Base-by-base conservation (phyloP, 1,140 invertebrate species). In the Dreissena rostriformis region DNA sequence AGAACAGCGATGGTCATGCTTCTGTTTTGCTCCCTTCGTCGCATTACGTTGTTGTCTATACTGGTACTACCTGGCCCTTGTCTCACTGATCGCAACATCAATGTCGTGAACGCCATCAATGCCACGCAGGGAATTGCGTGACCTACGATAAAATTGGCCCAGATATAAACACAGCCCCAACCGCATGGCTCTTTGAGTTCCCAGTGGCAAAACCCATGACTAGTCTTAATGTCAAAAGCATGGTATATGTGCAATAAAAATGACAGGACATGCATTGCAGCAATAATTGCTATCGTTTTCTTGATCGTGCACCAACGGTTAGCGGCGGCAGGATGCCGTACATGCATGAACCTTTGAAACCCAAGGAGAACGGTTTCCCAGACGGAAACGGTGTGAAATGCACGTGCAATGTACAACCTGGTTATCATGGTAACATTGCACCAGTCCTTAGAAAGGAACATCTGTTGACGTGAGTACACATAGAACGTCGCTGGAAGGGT, bases 381-480 rank as follows among this genome's bases (percentile, higher is more conserved):
- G 10, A 82, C 51, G 39, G 80, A 82, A 29, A 82, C 24, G 7
- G 80, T 82, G 71, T 82, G 80, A 66, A 82, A 82, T 19, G 80
- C 80, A 53, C 80, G 80, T 19, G 80, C 73, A 66, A 82, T 82
- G 61, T 82, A 82, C 7, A 74, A 26, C 49, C 80, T 52, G 0
- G 80, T 65, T 17, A 82, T 74, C 80, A 82, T 82, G 6, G 71
- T 22, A 6, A 12, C 57, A 55, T 67, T 73, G 17, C 80, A 82
- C 80, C 80, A 82, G 7, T 82, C 80, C n/a, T 73, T 66, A 0
- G 80, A 74, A 14, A 82, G 70, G 22, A 74, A 0, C 70, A 17
- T 39, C 24, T 82, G 73, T n/a, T 66, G 24, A 12, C 74, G 52
- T 17, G 63, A 10, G 61, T 49, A 82, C 26, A 82, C 67, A 63